Evolutionary conservation across 1,140 invertebrate species (phyloP), one percentile per base, ranked within the genome.

Genomic region (Oreohelix idahoensis): DNA sequence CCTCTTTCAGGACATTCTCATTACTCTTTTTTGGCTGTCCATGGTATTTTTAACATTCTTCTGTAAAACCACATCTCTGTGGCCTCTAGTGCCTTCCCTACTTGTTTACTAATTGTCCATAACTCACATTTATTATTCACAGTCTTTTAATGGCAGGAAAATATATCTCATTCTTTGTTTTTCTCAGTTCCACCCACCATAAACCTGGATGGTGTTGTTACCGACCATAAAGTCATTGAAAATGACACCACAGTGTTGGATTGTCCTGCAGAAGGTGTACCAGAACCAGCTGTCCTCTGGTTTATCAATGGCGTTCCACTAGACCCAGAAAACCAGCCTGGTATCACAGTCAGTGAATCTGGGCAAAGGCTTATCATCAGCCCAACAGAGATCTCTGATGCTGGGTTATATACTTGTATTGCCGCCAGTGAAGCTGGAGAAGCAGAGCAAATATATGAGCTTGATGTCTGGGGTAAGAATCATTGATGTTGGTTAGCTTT

Each of bases 201-300:
- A 79, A 77, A 83, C 8, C 84, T 86, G 23, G 86, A 85, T 35
- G 91, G 89, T 26, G 77, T 91, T 17, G 77, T 89, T 35, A 23
- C 23, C 0, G 75, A 84, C 15, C 90, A 88, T 0, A 84, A 85
- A 42, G 88, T 90, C 8, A 85, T 90, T 26, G 87, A 88, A 63
- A 87, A 88, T 38, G 83, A 88, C 51, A 85, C 85, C 20, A 83
- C 87, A 5, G 87, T 84, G 10, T 78, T 93, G 15, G 84, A 89
- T 29, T 94, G 93, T 87, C 91, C 89, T 4, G 93, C 85, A 23
- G 63, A 88, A 39, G 93, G 93, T 32, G 90, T 88, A 11, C 93
- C 93, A 13, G 79, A 86, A 79, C 93, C 93, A n/a, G 87, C 88
- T 36, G 89, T 94, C 71, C 89, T 89, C 17, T 94, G 93, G 93